Conservation (phyloP, 2,113 vertebrate genomes). For the Chlamydotis undulata region DNA sequence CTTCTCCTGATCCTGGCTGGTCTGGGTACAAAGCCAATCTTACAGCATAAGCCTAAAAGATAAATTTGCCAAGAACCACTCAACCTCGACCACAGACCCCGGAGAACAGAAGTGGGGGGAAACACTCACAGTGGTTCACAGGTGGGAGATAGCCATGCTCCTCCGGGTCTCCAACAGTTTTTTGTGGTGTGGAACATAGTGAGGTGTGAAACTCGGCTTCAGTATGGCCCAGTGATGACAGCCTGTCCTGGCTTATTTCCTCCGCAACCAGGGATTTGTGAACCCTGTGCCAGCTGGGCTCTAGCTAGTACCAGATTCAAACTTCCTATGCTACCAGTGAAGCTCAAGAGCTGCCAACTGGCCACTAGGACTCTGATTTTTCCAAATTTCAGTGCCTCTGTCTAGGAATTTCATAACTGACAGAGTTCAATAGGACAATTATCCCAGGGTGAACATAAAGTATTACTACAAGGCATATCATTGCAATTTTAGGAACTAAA, state of each 20-base stretch:
- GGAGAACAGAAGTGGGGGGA: neutral
- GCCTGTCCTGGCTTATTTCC: neutral
- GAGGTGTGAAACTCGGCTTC: neutral
- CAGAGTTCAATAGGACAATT: neutral
- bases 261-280: neutral
- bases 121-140: fast-evolving
- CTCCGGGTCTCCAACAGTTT: neutral
- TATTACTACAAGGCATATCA: neutral
- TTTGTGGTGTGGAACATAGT: neutral
- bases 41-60: neutral
- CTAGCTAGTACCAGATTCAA: neutral
- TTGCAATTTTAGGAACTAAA: neutral
- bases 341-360: neutral
- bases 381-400: neutral
- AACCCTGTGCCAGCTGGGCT: neutral
- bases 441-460: fast-evolving
- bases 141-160: neutral
- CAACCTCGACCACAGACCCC: neutral
- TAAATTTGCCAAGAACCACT: neutral
- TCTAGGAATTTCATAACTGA: neutral
- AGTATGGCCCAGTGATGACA: neutral
- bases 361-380: neutral
- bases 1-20: neutral
- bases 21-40: neutral
- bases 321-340: neutral